Base-by-base conservation (phyloP, 2,888 invertebrate species). In the Autographa gamma region DNA sequence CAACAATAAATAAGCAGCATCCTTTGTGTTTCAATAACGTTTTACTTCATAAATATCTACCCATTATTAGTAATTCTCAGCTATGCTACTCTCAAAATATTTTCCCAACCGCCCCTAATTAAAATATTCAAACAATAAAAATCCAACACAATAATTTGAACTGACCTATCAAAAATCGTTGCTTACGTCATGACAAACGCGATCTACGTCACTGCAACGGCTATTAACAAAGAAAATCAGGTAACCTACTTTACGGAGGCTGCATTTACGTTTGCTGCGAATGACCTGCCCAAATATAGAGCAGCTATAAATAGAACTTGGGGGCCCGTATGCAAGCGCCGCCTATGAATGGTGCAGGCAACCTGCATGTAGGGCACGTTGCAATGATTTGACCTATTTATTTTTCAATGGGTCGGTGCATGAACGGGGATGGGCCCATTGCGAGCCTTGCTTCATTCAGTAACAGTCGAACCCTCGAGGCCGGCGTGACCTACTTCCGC, bases 301-400 rank as follows among this genome's bases (percentile, higher is more conserved):
- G 89, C 95, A 87, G 86, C 92, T 95, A 95, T 92, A 91, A 91
- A 93, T 95, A 94, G 94, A 90, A 85, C 82, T 79, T 75, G 86
- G 90, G 90, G 92, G 90, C 90, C 86, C 88, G 86, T 86, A 87
- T 91, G 89, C 89, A 89, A 85, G 86, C 88, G 82, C 86, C 81
- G 83, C 86, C 88, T 85, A 88, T 93, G 93, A 94, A 93, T 94
- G 93, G 93, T 91, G 85, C 92, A 88, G 67, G 87, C 86, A 84
- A 85, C 88, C 87, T 90, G 90, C 92, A 95, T 90, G 87, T 93
- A 88, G 94, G 92, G 83, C 93, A 93, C 93, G 88, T 88, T 95
- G 95, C 95, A 95, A 93, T 93, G 91, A 93, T 93, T 90, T 94
- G 95, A 95, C 95, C 95, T 94, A 95, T 93, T 91, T 95, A 93